Evolutionary conservation across 2,888 invertebrate genomes (phyloP).

Genomic region (Pycnomerus fuliginosus): DNA sequence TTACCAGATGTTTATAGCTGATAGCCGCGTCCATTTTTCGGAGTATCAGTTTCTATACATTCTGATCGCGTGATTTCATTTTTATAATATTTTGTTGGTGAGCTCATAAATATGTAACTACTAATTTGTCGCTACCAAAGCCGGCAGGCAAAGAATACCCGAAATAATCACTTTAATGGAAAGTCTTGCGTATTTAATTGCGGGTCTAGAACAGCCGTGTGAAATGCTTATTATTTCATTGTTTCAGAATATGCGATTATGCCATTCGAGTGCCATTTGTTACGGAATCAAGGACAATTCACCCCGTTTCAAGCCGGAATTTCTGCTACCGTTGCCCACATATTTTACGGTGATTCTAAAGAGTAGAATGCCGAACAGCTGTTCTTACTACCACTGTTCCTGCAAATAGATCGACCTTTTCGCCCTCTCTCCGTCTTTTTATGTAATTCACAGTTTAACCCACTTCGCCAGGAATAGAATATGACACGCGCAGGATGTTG

Average conservation of each 20-base stretch:
- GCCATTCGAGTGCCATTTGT: too few species aligned
- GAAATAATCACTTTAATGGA: constrained; percentile 20
- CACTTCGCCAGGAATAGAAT: constrained; percentile 5
- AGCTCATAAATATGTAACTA: constrained; percentile 20
- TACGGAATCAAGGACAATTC: constrained; percentile 21
- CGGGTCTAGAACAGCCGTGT: constrained; percentile 2
- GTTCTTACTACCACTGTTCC: constrained; percentile 20
- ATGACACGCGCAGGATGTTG: too few species aligned
- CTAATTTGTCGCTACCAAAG: constrained; percentile 16
- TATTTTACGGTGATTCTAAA: constrained; percentile 4
- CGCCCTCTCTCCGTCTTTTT: constrained; percentile 22
- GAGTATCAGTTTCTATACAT: too few species aligned
- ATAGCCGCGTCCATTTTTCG: too few species aligned
- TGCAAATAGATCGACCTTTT: constrained; percentile 29
- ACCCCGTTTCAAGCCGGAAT: constrained; percentile 12
- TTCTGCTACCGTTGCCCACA: constrained; percentile 11
- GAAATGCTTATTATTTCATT: constrained; percentile 13
- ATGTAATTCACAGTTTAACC: constrained; percentile 16
- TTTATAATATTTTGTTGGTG: constrained; percentile 12
- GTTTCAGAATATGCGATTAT: constrained; percentile 13
- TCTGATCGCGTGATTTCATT: too few species aligned
- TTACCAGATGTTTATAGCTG: too few species aligned
- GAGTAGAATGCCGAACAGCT: constrained; percentile 25
- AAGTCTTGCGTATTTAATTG: constrained; percentile 17
- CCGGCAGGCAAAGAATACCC: constrained; percentile 8